Percentiles rank a stretch among this genome's conserved stretches.
Evolutionary conservation across 2,888 invertebrate genomes (phyloP).

Genomic region (Anoplius nigerrimus): DNA sequence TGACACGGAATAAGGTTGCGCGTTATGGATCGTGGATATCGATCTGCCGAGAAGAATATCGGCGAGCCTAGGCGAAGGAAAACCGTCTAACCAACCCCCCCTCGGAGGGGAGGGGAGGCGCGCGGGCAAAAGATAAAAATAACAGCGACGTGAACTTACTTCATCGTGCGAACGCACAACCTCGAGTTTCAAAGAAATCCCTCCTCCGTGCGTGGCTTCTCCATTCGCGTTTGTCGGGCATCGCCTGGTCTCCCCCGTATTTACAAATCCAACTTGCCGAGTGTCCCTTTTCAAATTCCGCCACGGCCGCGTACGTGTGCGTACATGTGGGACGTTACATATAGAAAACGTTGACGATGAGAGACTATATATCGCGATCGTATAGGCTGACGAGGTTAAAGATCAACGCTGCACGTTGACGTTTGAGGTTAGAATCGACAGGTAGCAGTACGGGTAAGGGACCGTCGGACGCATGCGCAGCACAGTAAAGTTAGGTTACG

Average conservation of each 20-base stretch:
- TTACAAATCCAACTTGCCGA: not conserved
- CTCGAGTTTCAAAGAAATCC: slow-evolving; percentile 36
- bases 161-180: slow-evolving; percentile 44
- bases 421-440: slow-evolving; percentile 71
- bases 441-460: slow-evolving; percentile 59
- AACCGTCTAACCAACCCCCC: too few relatives aligned
- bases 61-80: too few relatives aligned
- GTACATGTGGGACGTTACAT: slow-evolving; percentile 3
- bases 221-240: slow-evolving; percentile 27
- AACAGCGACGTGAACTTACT: slow-evolving; percentile 46
- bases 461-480: slow-evolving; percentile 53
- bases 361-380: slow-evolving; percentile 25
- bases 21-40: too few relatives aligned
- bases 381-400: slow-evolving; percentile 33
- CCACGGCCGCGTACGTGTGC: slow-evolving; percentile 3
- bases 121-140: too few relatives aligned
- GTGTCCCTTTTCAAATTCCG: slow-evolving; percentile 20
- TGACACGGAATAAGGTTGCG: too few relatives aligned
- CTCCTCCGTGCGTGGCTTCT: slow-evolving; percentile 28
- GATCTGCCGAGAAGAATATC: too few relatives aligned
- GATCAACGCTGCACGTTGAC: slow-evolving; percentile 59
- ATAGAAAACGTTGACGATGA: not conserved
- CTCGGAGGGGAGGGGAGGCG: too few relatives aligned
- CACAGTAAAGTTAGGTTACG: slow-evolving; percentile 26
- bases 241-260: not conserved